These are phyloP conservation scores for Cantharis nigra DNA, from an alignment of 2,888 invertebrate species.

Conservation along the genomic window DNA sequence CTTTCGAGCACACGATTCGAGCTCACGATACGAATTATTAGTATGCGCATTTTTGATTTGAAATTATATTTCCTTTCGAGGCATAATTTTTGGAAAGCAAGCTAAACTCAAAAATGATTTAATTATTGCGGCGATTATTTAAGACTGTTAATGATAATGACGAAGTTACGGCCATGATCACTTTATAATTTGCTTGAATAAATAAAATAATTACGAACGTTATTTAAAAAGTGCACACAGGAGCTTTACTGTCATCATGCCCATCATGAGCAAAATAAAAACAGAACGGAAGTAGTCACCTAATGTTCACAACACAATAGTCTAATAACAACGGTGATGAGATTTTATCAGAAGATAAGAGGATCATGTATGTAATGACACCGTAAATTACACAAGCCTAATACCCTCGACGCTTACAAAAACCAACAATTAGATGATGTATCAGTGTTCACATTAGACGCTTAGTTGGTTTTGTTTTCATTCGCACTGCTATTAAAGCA, in stretches of 20 bases:
- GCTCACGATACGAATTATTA: too few relatives aligned
- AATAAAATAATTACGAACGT: neutral
- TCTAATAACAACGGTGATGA: slow-evolving; percentile 44
- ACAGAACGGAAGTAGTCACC: slow-evolving; percentile 27
- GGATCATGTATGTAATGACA: slow-evolving; percentile 53
- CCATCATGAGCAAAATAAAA: slow-evolving; percentile 22
- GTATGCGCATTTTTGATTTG: too few relatives aligned
- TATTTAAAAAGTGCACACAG: slow-evolving; percentile 7
- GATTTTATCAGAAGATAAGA: slow-evolving; percentile 50
- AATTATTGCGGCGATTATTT: neutral
- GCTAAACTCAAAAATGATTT: neutral
- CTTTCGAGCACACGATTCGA: neutral
- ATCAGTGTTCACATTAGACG: slow-evolving; percentile 30
- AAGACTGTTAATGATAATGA: neutral
- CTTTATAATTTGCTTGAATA: neutral
- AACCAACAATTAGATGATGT: slow-evolving; percentile 45
- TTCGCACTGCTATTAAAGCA: slow-evolving; percentile 23
- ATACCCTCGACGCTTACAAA: slow-evolving; percentile 40
- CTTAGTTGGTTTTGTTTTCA: slow-evolving; percentile 25
- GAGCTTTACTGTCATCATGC: slow-evolving; percentile 26
- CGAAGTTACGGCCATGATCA: neutral
- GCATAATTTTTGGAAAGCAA: neutral
- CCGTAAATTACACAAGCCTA: slow-evolving; percentile 41
- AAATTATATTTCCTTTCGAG: neutral
- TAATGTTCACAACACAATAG: slow-evolving; percentile 48